These are phyloP conservation scores for Ailuropoda melanoleuca DNA, from an alignment of 2,113 vertebrate genomes.

Conservation along the genomic window DNA sequence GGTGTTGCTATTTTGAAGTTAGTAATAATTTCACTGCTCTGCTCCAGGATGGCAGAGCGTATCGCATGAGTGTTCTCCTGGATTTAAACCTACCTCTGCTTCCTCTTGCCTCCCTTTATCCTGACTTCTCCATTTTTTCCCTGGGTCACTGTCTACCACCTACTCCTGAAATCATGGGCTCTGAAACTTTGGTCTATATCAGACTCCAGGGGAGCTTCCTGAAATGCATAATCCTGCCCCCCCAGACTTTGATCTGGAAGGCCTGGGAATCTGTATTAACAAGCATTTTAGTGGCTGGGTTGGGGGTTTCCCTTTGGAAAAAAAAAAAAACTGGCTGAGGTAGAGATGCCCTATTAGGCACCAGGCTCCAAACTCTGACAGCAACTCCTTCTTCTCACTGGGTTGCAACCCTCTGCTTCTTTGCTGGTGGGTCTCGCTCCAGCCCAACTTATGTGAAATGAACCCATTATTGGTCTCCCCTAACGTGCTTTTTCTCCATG, in stretches of 20 bases:
- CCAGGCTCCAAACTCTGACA: neutral
- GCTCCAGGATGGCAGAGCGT: neutral
- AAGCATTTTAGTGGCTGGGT: neutral
- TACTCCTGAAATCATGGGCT: neutral
- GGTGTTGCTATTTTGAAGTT: constrained; percentile 62
- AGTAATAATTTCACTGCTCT: neutral
- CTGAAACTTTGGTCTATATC: neutral
- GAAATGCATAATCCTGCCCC: neutral
- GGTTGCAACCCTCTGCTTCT: neutral
- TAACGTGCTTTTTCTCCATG: neutral
- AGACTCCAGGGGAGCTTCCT: neutral
- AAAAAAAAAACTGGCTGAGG: neutral
- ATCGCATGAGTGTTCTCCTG: neutral
- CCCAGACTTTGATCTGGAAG: neutral
- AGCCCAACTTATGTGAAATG: neutral
- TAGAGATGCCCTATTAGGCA: neutral
- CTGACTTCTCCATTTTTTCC: neutral
- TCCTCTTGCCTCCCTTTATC: neutral
- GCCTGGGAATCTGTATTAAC: neutral
- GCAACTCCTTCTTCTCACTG: no score
- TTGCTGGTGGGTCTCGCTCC: neutral
- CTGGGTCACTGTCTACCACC: neutral
- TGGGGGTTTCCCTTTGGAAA: neutral
- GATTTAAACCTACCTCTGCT: neutral
- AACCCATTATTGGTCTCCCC: neutral